Evolutionary conservation across 2,113 vertebrate genomes (phyloP).

Genomic region (Anarhynchus alexandrinus): DNA sequence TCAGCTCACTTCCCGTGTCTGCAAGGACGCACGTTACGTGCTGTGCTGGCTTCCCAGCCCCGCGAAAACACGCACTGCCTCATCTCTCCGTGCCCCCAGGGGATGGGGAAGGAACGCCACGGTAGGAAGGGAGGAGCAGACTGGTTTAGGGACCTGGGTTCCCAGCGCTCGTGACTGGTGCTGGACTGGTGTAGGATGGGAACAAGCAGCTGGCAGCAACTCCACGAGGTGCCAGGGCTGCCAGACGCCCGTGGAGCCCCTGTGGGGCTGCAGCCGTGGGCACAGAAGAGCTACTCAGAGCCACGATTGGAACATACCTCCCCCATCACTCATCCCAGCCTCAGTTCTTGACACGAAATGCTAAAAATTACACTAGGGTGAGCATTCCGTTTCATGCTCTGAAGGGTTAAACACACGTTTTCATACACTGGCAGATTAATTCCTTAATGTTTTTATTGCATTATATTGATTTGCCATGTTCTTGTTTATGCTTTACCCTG

Average conservation of each 20-base stretch:
- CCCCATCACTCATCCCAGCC: background rate
- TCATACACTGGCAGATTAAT: background rate
- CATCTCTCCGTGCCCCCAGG: background rate
- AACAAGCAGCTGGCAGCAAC: background rate
- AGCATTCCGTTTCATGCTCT: background rate
- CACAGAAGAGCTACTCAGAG: background rate
- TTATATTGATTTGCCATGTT: background rate
- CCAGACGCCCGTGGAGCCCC: background rate
- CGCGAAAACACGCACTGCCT: accelerated
- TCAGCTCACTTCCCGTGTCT: background rate
- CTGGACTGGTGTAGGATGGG: background rate
- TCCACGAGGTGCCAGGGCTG: background rate
- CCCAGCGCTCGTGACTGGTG: background rate
- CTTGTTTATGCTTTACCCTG: background rate
- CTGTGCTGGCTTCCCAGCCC: background rate
- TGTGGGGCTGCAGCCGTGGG: background rate
- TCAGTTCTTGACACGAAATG: background rate
- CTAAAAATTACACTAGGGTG: background rate
- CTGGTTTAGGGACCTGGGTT: background rate
- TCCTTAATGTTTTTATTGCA: background rate
- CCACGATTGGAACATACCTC: background rate
- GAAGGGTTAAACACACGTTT: background rate
- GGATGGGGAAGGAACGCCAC: background rate
- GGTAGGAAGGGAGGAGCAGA: background rate
- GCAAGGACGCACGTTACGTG: accelerated